phyloP scores from a whole-genome alignment of 2,113 vertebrate genomes.

The Stercorarius parasiticus region DNA sequence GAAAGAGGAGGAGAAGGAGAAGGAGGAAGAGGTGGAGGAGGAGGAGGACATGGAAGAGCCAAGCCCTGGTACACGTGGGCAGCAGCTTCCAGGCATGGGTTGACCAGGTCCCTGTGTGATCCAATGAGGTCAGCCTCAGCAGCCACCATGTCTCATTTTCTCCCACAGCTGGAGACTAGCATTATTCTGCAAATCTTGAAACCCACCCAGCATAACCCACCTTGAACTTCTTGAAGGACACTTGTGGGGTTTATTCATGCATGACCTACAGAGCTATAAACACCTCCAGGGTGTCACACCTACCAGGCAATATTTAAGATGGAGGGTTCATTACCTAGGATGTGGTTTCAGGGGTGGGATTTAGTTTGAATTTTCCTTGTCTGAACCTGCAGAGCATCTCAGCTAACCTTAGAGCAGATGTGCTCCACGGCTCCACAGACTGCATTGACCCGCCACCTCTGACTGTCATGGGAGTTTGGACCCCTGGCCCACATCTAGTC shows the following conservation, averaged over 20 bases:
- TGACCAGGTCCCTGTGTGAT: rapidly evolving
- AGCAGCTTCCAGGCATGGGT: neutral
- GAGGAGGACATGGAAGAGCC: neutral
- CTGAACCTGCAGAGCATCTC: neutral
- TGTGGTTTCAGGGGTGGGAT: too few relatives aligned
- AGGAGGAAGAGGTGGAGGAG: neutral
- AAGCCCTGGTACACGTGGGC: neutral
- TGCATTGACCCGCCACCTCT: neutral
- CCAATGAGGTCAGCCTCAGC: neutral
- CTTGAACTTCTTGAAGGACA: neutral
- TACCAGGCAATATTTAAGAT: neutral
- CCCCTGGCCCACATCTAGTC: rapidly evolving
- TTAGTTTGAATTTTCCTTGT: neutral
- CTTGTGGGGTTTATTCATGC: neutral
- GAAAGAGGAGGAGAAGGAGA: too few relatives aligned
- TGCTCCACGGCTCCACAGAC: neutral
- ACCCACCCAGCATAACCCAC: neutral
- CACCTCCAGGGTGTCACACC: neutral
- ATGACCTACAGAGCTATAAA: neutral
- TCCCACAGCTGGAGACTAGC: neutral
- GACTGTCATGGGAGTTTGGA: neutral
- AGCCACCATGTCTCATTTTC: neutral
- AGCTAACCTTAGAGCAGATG: neutral
- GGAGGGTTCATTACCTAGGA: neutral
- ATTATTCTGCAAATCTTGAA: neutral